phyloP scores from a whole-genome alignment of 2,113 vertebrate species.

The Mesocricetus auratus region DNA sequence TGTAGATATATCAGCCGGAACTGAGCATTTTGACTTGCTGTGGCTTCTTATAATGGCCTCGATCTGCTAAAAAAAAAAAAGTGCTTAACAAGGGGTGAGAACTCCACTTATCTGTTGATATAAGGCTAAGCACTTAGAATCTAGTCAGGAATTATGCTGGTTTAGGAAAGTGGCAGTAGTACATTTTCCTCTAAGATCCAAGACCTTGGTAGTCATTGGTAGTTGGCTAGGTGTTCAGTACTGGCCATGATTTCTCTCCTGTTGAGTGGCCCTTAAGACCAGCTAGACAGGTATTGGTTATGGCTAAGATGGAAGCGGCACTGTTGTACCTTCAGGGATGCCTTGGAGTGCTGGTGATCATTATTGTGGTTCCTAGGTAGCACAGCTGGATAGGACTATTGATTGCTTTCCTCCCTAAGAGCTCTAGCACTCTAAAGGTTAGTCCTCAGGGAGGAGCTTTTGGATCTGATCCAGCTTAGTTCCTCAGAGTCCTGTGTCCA shows the following conservation, averaged over 20 bases:
- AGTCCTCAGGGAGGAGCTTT: background rate
- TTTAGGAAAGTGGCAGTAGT: background rate
- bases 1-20: background rate
- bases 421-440: background rate
- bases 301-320: background rate
- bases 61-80: background rate
- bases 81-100: background rate
- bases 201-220: background rate
- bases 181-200: background rate
- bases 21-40: background rate
- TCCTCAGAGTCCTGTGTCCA: background rate
- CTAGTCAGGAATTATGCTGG: background rate
- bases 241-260: background rate
- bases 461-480: background rate
- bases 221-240: background rate
- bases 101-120: background rate
- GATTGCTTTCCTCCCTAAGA: background rate
- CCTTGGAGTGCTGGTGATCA: background rate
- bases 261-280: background rate
- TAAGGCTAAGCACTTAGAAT: background rate
- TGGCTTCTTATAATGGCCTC: background rate
- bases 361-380: background rate
- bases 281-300: background rate
- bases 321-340: background rate
- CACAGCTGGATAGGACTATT: background rate